Base-by-base conservation (phyloP, 2,113 vertebrate species). In the Elephantulus edwardii region DNA sequence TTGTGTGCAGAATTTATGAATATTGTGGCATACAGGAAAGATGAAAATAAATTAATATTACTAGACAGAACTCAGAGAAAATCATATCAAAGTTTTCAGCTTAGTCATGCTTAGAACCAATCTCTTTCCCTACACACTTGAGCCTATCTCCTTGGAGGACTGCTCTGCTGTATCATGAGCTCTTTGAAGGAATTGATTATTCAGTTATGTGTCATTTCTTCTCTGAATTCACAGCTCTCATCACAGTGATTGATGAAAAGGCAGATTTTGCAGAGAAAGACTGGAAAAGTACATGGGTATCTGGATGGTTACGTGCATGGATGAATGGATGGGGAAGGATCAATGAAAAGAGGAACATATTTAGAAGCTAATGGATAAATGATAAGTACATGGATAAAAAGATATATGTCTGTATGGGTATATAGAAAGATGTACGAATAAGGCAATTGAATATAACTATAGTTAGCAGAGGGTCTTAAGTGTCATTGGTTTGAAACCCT, bases 1-100 rank as follows among this genome's bases (percentile, higher is more conserved):
- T n/a, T 91, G 8, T 75, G 44, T 28, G 26, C 30, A 48, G 54
- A 83, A 9, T 74, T 17, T 78, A 44, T 66, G 77, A 48, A 16
- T 75, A 81, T 40, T 46, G 8, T 76, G 64, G 11, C 52, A 60
- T 33, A 42, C 5, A 10, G 82, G 26, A 8, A 54, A 74, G 44
- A 76, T 50, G 22, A 79, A 92, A 89, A 92, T 71, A 88, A 60
- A 89, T 66, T 35, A 44, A 13, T 28, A 68, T 52, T 78, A 78
- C n/a, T 56, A 79, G 90, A 95, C 87, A 86, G 72, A 83, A 88
- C 19, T 28, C 26, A 28, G 52, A 83, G 83, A 68, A 90, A 86
- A 74, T 54, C 30, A 22, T 6, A 42, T 58, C 40, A 52, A 70
- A 75, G 76, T 70, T 48, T 71, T 83, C 71, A 88, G 30, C 52